Conservation (phyloP, 2,888 invertebrate species). For the Heteropelma amictum region DNA sequence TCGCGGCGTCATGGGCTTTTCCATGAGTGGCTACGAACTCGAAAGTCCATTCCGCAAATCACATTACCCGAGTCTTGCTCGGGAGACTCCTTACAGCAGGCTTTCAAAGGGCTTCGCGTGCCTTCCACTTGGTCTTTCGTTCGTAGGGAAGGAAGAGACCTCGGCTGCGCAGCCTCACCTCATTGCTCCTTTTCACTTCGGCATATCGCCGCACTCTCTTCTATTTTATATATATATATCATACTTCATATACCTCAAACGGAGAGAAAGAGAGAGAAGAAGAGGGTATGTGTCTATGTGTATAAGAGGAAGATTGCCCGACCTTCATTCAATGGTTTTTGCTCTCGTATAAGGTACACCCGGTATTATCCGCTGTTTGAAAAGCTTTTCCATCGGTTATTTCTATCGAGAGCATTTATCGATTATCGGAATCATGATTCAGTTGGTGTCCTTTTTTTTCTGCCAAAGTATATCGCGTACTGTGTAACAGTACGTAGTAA, state of each 20-base stretch:
- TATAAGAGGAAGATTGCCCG: slow-evolving; percentile 4
- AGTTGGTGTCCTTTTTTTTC: slow-evolving; percentile 8
- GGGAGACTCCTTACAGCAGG: slow-evolving; percentile 47
- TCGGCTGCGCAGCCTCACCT: slow-evolving; percentile 25
- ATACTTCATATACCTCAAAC: neutral
- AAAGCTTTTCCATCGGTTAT: slow-evolving; percentile 52
- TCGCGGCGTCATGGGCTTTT: slow-evolving; percentile 50
- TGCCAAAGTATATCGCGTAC: neutral
- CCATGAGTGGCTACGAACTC: slow-evolving; percentile 51
- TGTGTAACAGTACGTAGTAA: neutral
- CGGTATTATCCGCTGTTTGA: slow-evolving; percentile 42
- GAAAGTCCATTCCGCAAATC: slow-evolving; percentile 56
- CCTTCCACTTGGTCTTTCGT: slow-evolving; percentile 18
- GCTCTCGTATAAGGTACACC: slow-evolving; percentile 23
- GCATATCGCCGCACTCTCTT: neutral
- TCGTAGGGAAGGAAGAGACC: neutral
- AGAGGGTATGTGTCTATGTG: too few species aligned
- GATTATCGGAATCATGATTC: slow-evolving; percentile 48
- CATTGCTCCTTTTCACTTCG: slow-evolving; percentile 46
- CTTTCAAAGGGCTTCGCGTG: slow-evolving; percentile 50
- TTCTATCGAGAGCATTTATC: slow-evolving; percentile 45
- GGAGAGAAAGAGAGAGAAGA: neutral
- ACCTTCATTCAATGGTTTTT: slow-evolving; percentile 32
- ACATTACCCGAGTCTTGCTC: slow-evolving; percentile 56
- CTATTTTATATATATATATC: neutral